phyloP scores from a whole-genome alignment of 2,797 vertebrate genomes.

The Xenops minutus region DNA sequence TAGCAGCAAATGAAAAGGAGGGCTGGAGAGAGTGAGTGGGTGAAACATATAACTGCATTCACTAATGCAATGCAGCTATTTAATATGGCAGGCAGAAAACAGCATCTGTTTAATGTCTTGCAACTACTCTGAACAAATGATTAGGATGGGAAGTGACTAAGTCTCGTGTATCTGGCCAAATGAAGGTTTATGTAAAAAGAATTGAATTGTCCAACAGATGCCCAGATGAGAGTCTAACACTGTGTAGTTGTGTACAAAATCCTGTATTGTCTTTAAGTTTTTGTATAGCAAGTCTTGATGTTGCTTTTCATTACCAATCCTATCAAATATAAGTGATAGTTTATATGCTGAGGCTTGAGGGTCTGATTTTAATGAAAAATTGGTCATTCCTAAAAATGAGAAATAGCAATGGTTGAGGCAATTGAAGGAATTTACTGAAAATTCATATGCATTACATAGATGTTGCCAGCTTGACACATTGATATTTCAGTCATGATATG shows the following conservation, averaged over 20 bases:
- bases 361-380: neutral
- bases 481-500: neutral
- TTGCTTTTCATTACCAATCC: neutral
- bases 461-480: neutral
- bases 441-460: neutral
- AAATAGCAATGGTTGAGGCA: neutral
- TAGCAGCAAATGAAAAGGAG: neutral
- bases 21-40: neutral
- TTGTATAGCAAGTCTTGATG: neutral
- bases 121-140: neutral
- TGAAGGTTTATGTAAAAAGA: neutral
- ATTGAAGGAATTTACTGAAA: neutral
- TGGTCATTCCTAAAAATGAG: neutral
- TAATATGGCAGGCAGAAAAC: neutral
- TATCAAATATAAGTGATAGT: neutral
- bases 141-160: neutral
- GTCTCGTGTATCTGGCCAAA: neutral
- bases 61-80: neutral
- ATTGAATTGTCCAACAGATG: neutral
- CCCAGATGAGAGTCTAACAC: neutral
- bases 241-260: neutral
- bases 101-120: neutral
- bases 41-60: neutral
- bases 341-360: neutral
- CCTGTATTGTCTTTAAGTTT: neutral